phyloP scores from a whole-genome alignment of 2,888 invertebrate genomes.

The Euproctis similis region DNA sequence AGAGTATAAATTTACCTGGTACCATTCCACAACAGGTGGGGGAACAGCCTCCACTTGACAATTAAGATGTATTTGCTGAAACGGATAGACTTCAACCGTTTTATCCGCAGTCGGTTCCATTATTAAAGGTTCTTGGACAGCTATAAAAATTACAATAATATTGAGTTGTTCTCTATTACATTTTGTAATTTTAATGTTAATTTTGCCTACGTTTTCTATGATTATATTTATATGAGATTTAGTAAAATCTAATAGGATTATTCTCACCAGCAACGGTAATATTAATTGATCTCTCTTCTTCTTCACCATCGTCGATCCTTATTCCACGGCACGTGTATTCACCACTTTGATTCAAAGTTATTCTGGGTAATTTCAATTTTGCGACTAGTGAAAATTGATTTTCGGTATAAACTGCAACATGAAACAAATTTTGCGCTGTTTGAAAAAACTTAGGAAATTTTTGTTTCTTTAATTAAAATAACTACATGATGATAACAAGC shows the following conservation, averaged over 20 bases:
- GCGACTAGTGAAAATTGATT: slow-evolving; percentile 42
- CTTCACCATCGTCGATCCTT: slow-evolving; percentile 18
- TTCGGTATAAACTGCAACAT: slow-evolving; percentile 28
- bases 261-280: slow-evolving; percentile 44
- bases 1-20: slow-evolving; percentile 75
- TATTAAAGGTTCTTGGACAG: slow-evolving; percentile 29
- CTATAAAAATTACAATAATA: slow-evolving; percentile 25
- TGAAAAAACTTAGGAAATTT: too few species aligned
- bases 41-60: slow-evolving; percentile 78
- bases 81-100: slow-evolving; percentile 29
- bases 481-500: too few species aligned
- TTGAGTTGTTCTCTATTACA: too few species aligned
- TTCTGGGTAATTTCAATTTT: slow-evolving; percentile 36
- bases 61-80: slow-evolving; percentile 40
- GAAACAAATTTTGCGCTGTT: too few species aligned
- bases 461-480: too few species aligned
- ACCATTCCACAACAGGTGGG: slow-evolving; percentile 80
- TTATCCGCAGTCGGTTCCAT: slow-evolving; percentile 25
- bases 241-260: too few species aligned
- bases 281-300: slow-evolving; percentile 23
- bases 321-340: slow-evolving; percentile 42
- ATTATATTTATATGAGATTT: too few species aligned
- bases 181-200: too few species aligned
- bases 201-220: too few species aligned
- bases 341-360: slow-evolving; percentile 37